Base-by-base conservation (phyloP, 2,797 vertebrate species). In the Podargus strigoides region DNA sequence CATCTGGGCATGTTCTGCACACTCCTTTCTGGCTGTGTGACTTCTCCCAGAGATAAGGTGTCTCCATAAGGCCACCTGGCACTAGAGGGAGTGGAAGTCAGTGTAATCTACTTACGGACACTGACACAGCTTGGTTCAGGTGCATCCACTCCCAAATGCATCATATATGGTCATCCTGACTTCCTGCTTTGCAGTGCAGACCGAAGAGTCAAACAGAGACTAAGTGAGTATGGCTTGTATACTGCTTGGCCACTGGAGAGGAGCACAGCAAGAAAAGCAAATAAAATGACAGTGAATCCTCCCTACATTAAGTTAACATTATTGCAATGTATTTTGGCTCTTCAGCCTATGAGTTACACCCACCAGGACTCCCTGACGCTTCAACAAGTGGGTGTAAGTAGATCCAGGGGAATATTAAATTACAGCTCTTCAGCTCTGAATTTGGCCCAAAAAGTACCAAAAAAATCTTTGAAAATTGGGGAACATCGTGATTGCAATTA, bases 341-440 rank as follows among this genome's bases (percentile, higher is more conserved):
- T 63, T 85, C 52, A 46, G 63, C 44, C 52, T 13, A 4, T 72
- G 70, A 69, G 83, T 90, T 96, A 94, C 94, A 92, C 90, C 95
- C 89, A 53, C 53, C 6, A 94, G 69, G 68, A 64, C 81, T 95
- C 95, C 70, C 90, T 80, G 72, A 90, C 0, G n/a, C 84, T 96
- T 95, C 87, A 95, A 79, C 77, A 93, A 87, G 90, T 90, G 90
- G 87, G 93, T 90, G 89, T 94, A 91, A 95, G 87, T 93, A 87
- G 85, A 58, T 76, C 67, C 77, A 67, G 55, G 91, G 81, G 85
- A 88, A 34, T 95, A 85, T 92, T 90, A 78, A 87, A 77, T 92
- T 95, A 53, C 59, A 80, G 9, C 20, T 32, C 41, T 53, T 75
- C 69, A 72, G 44, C 63, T 87, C 87, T 77, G 56, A 70, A 69